Evolutionary conservation across 2,113 vertebrate genomes (phyloP).

Genomic region (Neomonachus schauinslandi): DNA sequence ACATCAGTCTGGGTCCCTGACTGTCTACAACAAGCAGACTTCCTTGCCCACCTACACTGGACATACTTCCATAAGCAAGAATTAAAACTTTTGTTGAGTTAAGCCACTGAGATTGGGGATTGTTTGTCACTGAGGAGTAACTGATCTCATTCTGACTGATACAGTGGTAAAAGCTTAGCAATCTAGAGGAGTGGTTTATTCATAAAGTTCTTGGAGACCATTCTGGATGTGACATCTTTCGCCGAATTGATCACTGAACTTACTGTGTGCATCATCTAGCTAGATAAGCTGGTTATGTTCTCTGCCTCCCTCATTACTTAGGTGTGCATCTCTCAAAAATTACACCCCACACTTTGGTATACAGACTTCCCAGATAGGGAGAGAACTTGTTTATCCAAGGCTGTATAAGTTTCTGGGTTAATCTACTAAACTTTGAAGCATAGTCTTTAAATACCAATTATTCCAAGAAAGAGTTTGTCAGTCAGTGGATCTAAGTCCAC

Average conservation of each 20-base stretch:
- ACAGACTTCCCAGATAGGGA: background rate
- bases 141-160: background rate
- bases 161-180: background rate
- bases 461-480: conserved; percentile 16
- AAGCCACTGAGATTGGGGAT: background rate
- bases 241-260: background rate
- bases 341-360: background rate
- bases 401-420: background rate
- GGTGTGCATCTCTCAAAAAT: background rate
- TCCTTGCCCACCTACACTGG: background rate
- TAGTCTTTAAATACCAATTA: background rate
- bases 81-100: background rate
- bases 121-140: background rate
- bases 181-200: background rate
- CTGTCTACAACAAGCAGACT: background rate
- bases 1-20: background rate
- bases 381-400: background rate
- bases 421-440: background rate
- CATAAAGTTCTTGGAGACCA: background rate
- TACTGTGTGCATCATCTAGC: background rate
- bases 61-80: background rate
- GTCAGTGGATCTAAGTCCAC: background rate
- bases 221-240: background rate
- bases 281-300: background rate
- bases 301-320: background rate